Base-by-base conservation (phyloP, 2,797 vertebrate species). In the Sternarchorhynchus goeldii region DNA sequence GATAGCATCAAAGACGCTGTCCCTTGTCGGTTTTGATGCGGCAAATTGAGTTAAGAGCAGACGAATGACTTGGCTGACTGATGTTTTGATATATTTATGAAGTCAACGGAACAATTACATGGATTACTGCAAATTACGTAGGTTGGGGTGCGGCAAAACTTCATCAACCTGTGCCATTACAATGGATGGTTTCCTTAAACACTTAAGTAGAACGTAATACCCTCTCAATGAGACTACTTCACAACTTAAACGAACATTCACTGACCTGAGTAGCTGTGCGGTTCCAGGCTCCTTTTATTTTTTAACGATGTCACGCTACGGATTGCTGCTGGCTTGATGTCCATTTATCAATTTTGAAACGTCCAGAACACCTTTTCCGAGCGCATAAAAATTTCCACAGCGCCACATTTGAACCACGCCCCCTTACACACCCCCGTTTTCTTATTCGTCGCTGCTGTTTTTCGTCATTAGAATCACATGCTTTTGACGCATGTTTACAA, bases 401-500 rank as follows among this genome's bases (percentile, higher is more conserved):
- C 88, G 74, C 91, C 88, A 88, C 87, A 81, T 17, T 29, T 25
- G 76, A 66, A 65, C 87, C 89, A 86, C 92, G 88, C 93, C 93
- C 89, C 84, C 68, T 50, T 83, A 86, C 93, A 94, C 93, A 93
- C 92, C 93, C 91, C 93, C 92, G 88, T 79, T 50, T 85, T 31
- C 73, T 65, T 79, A 94, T 94, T 93, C 91, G 93, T 69, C 80
- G 65, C 0, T 72, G 73, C 82, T 63, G 45, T 73, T 8, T 66
- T 34, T 75, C 87, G 89, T 90, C 88, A 80, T 20, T 10, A 1
- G 4, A 20, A 82, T 92, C 92, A 93, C 91, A 80, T 93, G 93
- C 81, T 89, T 83, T 83, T 90, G 93, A 94, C 93, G 92, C 91
- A 88, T 91, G 91, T 93, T 94, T 93, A 93, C 92, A 93, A 92